Percentiles rank a stretch among this genome's conserved stretches.
phyloP scores from a whole-genome alignment of 1,140 invertebrate genomes.

The fruit fly (Drosophila melanogaster) region Release_6_plus_ISO1_MT NC_004354.4:17937501-17938000 shows the following conservation, averaged over 20 bases:
- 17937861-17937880: constrained; percentile 2
- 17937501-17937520: not conserved
- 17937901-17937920: constrained; percentile 73
- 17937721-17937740: constrained; percentile 18
- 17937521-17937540: constrained; percentile 18
- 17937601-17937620: constrained; percentile 12
- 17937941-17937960: constrained; percentile 17
- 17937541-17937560: not conserved
- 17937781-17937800: constrained; percentile 29
- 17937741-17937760: constrained; percentile 30
- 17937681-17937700: constrained; percentile 29
- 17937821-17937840: no score
- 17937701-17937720: constrained; percentile 1
- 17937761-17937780: constrained; percentile 11
- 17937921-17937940: constrained; percentile 50
- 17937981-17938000: not conserved
- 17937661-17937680: not conserved
- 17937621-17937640: constrained; percentile 27
- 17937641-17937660: constrained; percentile 1
- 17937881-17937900: constrained; percentile 30
- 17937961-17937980: not conserved
- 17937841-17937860: not conserved
- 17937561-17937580: constrained; percentile 22
- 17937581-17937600: constrained; percentile 49
- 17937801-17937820: not conserved